Conservation (phyloP, 2,888 invertebrate species). For the Ephialtes manifestator region DNA sequence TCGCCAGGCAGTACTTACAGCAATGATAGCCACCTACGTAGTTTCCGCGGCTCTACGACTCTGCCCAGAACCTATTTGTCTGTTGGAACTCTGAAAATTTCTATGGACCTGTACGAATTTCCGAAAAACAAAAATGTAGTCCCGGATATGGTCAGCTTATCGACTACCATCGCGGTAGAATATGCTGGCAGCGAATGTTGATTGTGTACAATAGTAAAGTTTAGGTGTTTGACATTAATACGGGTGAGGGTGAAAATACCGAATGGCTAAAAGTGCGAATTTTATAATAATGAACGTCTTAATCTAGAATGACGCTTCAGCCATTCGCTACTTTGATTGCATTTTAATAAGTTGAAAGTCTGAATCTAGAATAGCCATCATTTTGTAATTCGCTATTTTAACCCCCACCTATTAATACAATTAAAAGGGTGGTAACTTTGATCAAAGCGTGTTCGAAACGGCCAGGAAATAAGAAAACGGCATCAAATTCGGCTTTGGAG, state of each 20-base stretch:
- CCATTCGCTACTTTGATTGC: no score
- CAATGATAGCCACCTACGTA: constrained; percentile 1
- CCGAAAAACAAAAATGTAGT: no score
- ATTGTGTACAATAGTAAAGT: not conserved
- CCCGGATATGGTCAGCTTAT: not conserved
- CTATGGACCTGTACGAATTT: not conserved
- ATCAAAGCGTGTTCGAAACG: not conserved
- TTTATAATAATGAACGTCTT: no score
- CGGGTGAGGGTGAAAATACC: no score
- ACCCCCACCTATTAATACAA: no score
- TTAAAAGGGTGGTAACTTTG: not conserved
- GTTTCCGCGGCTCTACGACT: not conserved
- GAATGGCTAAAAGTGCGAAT: no score
- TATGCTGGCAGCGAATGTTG: not conserved
- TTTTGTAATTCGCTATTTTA: no score
- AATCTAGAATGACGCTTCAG: no score
- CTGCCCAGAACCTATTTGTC: not conserved
- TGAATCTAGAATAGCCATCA: no score
- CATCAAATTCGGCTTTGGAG: not conserved
- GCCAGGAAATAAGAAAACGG: not conserved
- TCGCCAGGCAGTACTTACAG: not conserved
- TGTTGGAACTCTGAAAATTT: not conserved
- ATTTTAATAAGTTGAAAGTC: no score
- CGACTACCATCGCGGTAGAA: not conserved
- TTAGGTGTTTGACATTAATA: not conserved